Evolutionary conservation across 2,888 invertebrate genomes (phyloP).

Genomic region (Phorcus lineatus): DNA sequence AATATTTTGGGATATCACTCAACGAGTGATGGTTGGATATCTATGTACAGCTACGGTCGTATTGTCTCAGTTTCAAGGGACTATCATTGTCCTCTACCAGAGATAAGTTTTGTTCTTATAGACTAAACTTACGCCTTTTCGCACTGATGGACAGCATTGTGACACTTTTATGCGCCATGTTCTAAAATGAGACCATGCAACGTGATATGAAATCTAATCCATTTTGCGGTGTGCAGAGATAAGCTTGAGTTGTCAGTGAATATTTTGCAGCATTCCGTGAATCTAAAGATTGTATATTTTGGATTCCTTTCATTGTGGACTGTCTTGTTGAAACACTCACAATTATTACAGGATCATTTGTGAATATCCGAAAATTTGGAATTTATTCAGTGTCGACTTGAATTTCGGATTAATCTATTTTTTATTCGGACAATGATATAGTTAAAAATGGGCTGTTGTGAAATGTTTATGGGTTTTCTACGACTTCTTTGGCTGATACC

Average conservation of each 20-base stretch:
- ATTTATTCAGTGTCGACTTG: background rate
- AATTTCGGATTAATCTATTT: background rate
- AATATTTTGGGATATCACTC: background rate
- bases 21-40: background rate
- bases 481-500: background rate
- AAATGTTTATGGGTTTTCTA: background rate
- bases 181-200: background rate
- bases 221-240: background rate
- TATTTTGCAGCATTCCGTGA: background rate
- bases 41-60: background rate
- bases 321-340: no score
- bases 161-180: background rate
- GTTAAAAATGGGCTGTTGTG: background rate
- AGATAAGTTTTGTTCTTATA: background rate
- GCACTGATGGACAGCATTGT: background rate
- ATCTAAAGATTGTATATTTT: background rate
- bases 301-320: background rate
- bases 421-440: background rate
- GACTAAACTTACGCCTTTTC: background rate
- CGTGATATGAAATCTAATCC: constrained; percentile 1
- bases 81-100: background rate
- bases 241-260: background rate
- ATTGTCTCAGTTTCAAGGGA: background rate
- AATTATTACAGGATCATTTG: no score
- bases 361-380: no score